Percentiles rank a stretch among this genome's conserved stretches.
These are phyloP conservation scores for Venustoraphidia nigricollis DNA, from an alignment of 2,888 invertebrate genomes.

Conservation along the genomic window DNA sequence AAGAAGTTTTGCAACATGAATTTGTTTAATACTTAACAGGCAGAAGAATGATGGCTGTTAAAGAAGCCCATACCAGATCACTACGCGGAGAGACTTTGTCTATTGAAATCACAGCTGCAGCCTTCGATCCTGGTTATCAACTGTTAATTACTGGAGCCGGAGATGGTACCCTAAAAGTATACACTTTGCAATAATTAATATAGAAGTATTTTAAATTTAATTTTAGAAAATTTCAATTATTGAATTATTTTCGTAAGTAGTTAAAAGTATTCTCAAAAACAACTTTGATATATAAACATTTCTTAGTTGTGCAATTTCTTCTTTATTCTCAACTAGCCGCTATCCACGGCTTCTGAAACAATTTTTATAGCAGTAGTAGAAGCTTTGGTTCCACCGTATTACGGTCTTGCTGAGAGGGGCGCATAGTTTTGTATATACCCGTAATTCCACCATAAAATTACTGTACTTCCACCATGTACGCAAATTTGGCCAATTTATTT, in stretches of 20 bases:
- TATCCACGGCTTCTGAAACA: too few species aligned
- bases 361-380: too few species aligned
- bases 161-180: conserved; percentile 55
- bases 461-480: too few species aligned
- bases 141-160: conserved; percentile 63
- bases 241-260: not conserved
- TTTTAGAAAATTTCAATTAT: not conserved
- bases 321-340: too few species aligned
- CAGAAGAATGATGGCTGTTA: conserved; percentile 47
- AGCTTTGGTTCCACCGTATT: too few species aligned
- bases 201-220: not conserved
- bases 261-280: not conserved
- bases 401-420: too few species aligned
- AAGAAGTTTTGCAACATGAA: too few species aligned
- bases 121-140: conserved; percentile 59
- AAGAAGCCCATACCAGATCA: conserved; percentile 51
- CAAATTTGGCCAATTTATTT: too few species aligned
- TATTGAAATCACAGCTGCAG: conserved; percentile 61
- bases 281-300: too few species aligned
- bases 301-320: too few species aligned
- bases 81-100: conserved; percentile 48
- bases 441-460: too few species aligned
- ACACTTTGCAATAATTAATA: not conserved
- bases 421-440: too few species aligned
- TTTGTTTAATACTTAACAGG: conserved; percentile 30